Evolutionary conservation across 2,888 invertebrate species (phyloP).

Genomic region (Eupithecia pulchellata): DNA sequence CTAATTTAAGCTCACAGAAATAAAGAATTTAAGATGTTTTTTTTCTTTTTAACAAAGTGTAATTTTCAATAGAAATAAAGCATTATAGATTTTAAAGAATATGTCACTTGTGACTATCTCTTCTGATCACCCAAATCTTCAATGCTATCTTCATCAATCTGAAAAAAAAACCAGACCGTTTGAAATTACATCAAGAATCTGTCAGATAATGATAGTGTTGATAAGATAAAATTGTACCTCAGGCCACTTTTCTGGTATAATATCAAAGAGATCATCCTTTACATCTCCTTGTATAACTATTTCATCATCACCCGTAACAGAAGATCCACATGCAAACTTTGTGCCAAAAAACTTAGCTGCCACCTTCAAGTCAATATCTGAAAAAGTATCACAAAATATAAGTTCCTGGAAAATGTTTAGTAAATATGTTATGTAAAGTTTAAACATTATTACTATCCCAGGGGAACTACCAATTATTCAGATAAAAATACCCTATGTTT

Average conservation of each 20-base stretch:
- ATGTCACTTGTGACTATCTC: slow-evolving; percentile 85
- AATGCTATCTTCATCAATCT: slow-evolving; percentile 94
- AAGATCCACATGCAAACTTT: slow-evolving; percentile 99
- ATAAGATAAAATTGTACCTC: slow-evolving; percentile 85
- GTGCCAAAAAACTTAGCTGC: slow-evolving; percentile 99
- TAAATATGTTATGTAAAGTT: too few species aligned
- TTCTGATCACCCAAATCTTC: slow-evolving; percentile 97
- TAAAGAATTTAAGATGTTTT: neutral
- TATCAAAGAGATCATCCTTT: slow-evolving; percentile 98
- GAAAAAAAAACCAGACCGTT: slow-evolving; percentile 36
- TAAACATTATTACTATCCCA: neutral
- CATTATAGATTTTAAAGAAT: slow-evolving; percentile 44
- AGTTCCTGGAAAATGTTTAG: neutral
- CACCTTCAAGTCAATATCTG: slow-evolving; percentile 98
- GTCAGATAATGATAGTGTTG: neutral
- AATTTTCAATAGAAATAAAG: slow-evolving; percentile 48
- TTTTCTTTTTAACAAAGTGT: neutral
- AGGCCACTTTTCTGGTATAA: slow-evolving; percentile 99
- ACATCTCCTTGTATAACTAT: slow-evolving; percentile 99
- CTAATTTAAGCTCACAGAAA: neutral
- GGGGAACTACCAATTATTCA: neutral
- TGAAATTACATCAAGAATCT: neutral
- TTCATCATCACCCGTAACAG: slow-evolving; percentile 99
- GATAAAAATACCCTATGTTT: neutral
- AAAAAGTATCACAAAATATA: slow-evolving; percentile 44